Base-by-base conservation (phyloP, 2,797 vertebrate species). In the Pangasius sanitwongsei region DNA sequence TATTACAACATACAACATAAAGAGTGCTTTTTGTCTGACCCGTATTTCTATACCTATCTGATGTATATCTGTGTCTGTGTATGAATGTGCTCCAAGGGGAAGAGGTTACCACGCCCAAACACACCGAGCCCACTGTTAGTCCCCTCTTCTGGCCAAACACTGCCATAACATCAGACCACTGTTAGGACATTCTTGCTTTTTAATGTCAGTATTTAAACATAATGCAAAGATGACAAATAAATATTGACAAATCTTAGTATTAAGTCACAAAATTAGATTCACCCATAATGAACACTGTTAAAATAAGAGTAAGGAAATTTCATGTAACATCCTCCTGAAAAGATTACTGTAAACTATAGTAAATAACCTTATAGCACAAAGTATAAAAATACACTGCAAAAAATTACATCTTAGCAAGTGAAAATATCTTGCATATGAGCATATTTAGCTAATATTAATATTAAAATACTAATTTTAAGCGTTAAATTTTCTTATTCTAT, bases 51-150 rank as follows among this genome's bases (percentile, higher is more conserved):
- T 25, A 65, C 48, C 7, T 53, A 18, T 48, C 48, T 48, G 28
- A 69, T 80, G 15, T 69, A 55, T 57, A 78, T 83, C 37, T 65
- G 59, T 31, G 25, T 67, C 50, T 59, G 11, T n/a, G 6, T 25
- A 8, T 63, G 41, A 67, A 25, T n/a, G n/a, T 57, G 23, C 57
- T 85, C 23, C n/a, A 59, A 81, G 53, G 18, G 48, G 59, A 61
- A 67, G 61, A 57, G 16, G 55, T 67, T 86, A 88, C 87, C 89
- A 90, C 89, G 70, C 89, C 89, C 89, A 90, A 86, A 63, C 37
- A 7, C 70, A 63, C 31, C 20, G 9, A 85, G 11, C 65, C 65
- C 53, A 37, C 87, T 37, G 6, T 37, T 75, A 88, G 70, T 44
- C 25, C 83, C 89, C 84, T 86, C 87, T 86, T 67, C 89, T 90